Evolutionary conservation across 2,888 invertebrate genomes (phyloP), one percentile per base, ranked within the genome.

Genomic region (Apamea epomidion): DNA sequence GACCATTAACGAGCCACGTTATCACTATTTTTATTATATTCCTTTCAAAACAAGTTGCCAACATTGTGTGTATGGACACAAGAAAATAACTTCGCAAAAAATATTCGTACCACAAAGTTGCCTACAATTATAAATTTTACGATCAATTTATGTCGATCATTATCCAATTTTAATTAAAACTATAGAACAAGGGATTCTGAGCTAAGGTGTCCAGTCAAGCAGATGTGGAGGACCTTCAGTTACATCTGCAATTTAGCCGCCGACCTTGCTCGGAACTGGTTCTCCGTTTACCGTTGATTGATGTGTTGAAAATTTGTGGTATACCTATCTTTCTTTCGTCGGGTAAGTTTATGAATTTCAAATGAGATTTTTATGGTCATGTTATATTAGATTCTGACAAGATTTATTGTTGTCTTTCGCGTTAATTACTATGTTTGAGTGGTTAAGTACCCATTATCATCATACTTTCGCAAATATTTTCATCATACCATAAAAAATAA

Each of bases 221-320:
- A 89, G 84, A 88, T 87, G 76, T 60, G 68, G 67, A 42, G 67
- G 72, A 75, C 80, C 78, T 83, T 86, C 54, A 71, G 68, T 75
- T 88, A 85, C 91, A 91, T 91, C 89, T 90, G 91, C 87, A 86
- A 87, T 86, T 89, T 88, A 87, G 73, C 74, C 21, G 81, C 80
- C 77, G 89, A 89, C 91, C 90, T 92, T 92, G 90, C 75, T 77
- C 45, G 16, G 70, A 84, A 91, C 90, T 84, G 80, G 90, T 90
- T 87, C 51, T 64, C 69, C 64, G 12, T 80, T 80, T 80, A 84
- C 74, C 58, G 81, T 86, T 78, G 87, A 86, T 84, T 86, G 78
- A 86, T 86, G 83, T 76, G 78, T 74, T 64, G 45, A 65, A 70
- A 78, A 74, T 76, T 69, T 14, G 70, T 84, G 87, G 25, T 83